These are phyloP conservation scores for Pheosia tremula DNA, from an alignment of 2,888 invertebrate genomes.

Conservation along the genomic window DNA sequence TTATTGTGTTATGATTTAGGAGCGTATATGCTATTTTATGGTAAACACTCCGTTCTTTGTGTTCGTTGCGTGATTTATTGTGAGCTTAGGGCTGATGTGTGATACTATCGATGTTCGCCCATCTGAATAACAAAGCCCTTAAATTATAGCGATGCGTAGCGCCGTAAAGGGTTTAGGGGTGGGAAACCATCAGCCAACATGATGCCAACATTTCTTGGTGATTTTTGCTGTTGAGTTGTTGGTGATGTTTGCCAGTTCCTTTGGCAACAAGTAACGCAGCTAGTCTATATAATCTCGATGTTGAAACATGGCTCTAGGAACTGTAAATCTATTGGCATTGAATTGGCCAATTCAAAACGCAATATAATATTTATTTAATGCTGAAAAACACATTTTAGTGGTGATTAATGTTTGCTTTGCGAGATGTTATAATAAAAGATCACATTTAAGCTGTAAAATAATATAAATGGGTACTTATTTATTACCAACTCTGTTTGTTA, in stretches of 20 bases:
- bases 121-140: constrained; percentile 42
- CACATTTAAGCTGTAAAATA: background rate
- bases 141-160: constrained; percentile 26
- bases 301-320: no score
- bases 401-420: background rate
- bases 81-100: constrained; percentile 43
- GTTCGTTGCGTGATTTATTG: constrained; percentile 73
- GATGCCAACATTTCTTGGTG: no score
- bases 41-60: constrained; percentile 82
- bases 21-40: constrained; percentile 80
- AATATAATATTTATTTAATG: no score
- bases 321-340: no score
- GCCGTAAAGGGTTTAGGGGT: background rate
- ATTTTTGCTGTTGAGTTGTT: no score
- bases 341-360: no score
- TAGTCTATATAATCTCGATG: no score
- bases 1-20: constrained; percentile 84
- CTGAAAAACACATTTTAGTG: background rate
- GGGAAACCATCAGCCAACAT: background rate
- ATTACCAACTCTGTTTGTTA: background rate
- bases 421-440: background rate
- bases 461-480: background rate
- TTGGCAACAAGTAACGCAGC: no score
- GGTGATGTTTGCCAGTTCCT: no score
- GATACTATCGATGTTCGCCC: constrained; percentile 46